phyloP scores from a whole-genome alignment of 2,888 invertebrate genomes.

The Hemaris fuciformis region DNA sequence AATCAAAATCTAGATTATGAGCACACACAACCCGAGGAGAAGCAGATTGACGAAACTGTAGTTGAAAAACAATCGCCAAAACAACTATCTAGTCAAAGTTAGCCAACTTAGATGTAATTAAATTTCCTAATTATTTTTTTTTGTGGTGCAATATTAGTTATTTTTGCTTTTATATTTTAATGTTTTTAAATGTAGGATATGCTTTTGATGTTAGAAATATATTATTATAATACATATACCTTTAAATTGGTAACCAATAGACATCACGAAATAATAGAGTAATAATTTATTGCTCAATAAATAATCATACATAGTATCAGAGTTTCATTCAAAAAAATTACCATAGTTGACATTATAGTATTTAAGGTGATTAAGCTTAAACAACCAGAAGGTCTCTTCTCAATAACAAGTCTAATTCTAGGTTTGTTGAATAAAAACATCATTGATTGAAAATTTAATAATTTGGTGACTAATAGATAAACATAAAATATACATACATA shows the following conservation, averaged over 20 bases:
- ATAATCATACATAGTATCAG: not conserved
- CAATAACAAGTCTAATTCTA: no score
- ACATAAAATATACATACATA: no score
- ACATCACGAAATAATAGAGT: not conserved
- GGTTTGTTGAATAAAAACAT: no score
- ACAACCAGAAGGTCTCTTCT: no score
- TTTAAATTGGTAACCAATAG: not conserved
- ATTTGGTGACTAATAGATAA: no score
- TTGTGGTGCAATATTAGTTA: slow-evolving; percentile 54
- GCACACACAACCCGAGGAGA: slow-evolving; percentile 26
- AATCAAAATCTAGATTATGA: slow-evolving; percentile 24
- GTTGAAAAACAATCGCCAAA: slow-evolving; percentile 44
- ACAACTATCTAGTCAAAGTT: slow-evolving; percentile 63
- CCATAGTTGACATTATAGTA: no score
- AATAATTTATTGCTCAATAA: slow-evolving; percentile 4
- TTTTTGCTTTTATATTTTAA: not conserved
- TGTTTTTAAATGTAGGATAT: slow-evolving; percentile 7
- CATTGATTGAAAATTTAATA: no score
- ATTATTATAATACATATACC: not conserved
- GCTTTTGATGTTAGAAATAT: slow-evolving; percentile 13
- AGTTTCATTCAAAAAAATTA: slow-evolving; percentile 11
- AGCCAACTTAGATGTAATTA: slow-evolving; percentile 45
- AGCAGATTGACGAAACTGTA: slow-evolving; percentile 25
- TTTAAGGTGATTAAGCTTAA: no score
- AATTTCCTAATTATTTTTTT: slow-evolving; percentile 36